Percentiles rank a stretch among this genome's conserved stretches.
Conservation (phyloP, 2,797 vertebrate genomes). For the Uromys caudimaculatus region DNA sequence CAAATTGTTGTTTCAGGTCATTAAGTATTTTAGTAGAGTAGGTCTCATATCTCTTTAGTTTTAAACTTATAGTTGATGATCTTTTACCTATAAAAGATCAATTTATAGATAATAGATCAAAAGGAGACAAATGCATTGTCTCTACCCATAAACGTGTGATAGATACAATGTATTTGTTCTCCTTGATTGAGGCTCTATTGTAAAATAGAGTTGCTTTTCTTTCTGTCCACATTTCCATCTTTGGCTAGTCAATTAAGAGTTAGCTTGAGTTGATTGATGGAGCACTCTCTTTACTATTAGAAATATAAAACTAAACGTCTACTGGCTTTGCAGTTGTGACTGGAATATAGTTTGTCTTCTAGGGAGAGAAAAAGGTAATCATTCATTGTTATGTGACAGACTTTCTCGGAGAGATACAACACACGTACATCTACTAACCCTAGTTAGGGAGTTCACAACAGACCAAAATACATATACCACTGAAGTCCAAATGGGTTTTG, state of each 20-base stretch:
- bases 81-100: background rate
- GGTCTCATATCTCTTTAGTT: slow-evolving; percentile 16
- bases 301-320: background rate
- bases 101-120: background rate
- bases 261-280: background rate
- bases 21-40: slow-evolving; percentile 51
- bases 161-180: background rate
- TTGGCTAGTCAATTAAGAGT: background rate
- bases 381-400: slow-evolving; percentile 15
- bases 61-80: slow-evolving; percentile 16
- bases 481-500: background rate
- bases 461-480: background rate
- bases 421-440: background rate
- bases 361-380: slow-evolving; percentile 17
- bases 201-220: background rate
- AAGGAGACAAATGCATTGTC: background rate
- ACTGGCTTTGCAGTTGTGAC: slow-evolving; percentile 4
- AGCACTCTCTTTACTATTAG: background rate
- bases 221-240: background rate
- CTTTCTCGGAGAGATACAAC: background rate
- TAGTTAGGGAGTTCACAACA: background rate
- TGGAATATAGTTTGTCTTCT: slow-evolving; percentile 47
- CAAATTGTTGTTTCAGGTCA: slow-evolving; percentile 10
- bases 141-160: background rate
- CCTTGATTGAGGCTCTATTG: slow-evolving; percentile 47